phyloP scores from a whole-genome alignment of 2,113 vertebrate species.

The Boulengeromyrus knoepffleri region DNA sequence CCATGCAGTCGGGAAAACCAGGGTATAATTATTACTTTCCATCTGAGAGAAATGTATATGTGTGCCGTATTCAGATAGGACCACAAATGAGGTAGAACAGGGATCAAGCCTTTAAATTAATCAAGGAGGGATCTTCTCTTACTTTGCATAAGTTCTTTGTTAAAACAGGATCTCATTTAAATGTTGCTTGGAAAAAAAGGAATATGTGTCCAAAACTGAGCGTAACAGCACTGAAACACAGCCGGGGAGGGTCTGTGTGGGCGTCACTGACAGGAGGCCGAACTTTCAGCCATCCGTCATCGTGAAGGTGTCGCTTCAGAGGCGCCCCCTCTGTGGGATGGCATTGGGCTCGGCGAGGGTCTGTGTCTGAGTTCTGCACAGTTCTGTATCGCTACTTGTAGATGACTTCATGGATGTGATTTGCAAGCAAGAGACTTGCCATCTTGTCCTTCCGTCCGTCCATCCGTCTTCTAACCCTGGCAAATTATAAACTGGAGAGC shows the following conservation, averaged over 20 bases:
- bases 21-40: neutral
- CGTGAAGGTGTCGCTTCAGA: too few relatives aligned
- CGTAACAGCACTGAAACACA: neutral
- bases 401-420: too few relatives aligned
- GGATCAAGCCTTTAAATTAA: neutral
- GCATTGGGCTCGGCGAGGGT: too few relatives aligned
- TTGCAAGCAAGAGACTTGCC: neutral
- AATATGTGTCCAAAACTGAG: neutral
- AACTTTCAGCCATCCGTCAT: neutral
- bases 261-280: neutral
- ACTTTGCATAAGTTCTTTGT: neutral
- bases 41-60: neutral
- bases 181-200: neutral
- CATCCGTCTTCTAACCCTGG: too few relatives aligned
- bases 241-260: neutral
- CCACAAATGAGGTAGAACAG: neutral
- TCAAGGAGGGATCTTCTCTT: neutral
- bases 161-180: neutral
- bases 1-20: neutral
- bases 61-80: neutral
- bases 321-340: too few relatives aligned
- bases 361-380: too few relatives aligned
- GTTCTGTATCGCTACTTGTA: too few relatives aligned
- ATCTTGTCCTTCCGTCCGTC: neutral
- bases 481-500: neutral